Evolutionary conservation across 1,140 invertebrate genomes (phyloP).

Genomic region (Eueides isabella): DNA sequence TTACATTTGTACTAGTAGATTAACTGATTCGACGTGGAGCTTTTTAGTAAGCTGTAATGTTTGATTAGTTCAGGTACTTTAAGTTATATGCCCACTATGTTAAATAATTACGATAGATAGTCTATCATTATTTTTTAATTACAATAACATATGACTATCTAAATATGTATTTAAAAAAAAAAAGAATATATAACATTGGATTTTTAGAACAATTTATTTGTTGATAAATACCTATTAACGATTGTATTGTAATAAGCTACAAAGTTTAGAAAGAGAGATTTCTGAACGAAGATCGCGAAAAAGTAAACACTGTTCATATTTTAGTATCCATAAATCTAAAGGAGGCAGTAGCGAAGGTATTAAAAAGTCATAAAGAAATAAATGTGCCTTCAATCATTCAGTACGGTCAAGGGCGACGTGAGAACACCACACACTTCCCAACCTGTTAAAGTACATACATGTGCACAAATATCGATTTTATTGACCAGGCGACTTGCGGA

Average conservation of each 20-base stretch:
- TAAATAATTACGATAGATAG: no score
- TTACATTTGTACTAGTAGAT: neutral
- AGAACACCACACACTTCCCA: conserved; percentile 25
- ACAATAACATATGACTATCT: no score
- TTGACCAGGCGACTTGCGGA: conserved; percentile 10
- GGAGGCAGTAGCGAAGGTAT: conserved; percentile 21
- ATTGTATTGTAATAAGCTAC: no score
- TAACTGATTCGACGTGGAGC: neutral
- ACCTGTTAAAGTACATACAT: conserved; percentile 18
- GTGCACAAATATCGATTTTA: conserved; percentile 33
- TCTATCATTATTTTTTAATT: no score
- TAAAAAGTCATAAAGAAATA: conserved; percentile 29
- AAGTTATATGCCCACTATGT: no score
- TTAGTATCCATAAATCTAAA: conserved; percentile 1
- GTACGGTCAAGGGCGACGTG: conserved; percentile 44
- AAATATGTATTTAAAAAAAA: no score
- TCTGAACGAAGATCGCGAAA: neutral
- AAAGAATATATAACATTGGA: no score
- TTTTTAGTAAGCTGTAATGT: no score
- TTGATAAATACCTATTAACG: no score
- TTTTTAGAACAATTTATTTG: no score
- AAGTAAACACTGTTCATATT: conserved; percentile 3
- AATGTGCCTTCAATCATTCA: conserved; percentile 39
- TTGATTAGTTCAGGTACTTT: neutral
- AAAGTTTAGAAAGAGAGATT: neutral